Evolutionary conservation across 2,113 vertebrate species (phyloP).

Genomic region (Otocyon megalotis): DNA sequence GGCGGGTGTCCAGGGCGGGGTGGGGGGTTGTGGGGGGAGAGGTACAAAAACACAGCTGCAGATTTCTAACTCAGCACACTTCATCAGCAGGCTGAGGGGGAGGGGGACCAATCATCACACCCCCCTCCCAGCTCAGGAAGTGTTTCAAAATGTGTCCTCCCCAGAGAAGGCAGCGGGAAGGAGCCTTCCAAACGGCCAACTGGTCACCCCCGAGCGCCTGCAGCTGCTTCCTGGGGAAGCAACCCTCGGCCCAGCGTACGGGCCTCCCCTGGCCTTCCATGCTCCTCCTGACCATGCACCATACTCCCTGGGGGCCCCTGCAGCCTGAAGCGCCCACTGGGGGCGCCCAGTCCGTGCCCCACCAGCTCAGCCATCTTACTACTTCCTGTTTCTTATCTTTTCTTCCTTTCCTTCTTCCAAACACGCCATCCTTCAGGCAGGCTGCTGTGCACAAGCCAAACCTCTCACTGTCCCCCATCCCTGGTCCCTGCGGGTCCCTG

Average conservation of each 20-base stretch:
- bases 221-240: not conserved
- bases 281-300: not conserved
- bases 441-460: not conserved
- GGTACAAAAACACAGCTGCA: slow-evolving; percentile 49
- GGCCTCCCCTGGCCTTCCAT: not conserved
- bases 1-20: not conserved
- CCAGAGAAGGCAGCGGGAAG: slow-evolving; percentile 22
- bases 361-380: too few species aligned
- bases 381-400: too few species aligned
- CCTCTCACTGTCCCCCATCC: not conserved
- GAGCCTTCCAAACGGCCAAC: not conserved
- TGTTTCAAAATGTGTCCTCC: not conserved
- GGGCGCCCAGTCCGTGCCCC: not conserved
- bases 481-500: not conserved
- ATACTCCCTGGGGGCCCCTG: not conserved
- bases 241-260: not conserved
- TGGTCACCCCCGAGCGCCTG: not conserved
- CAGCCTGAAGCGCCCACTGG: not conserved
- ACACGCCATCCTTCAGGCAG: not conserved
- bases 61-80: slow-evolving; percentile 37
- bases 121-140: slow-evolving; percentile 22
- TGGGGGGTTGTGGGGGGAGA: not conserved
- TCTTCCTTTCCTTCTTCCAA: not conserved
- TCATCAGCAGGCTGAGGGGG: not conserved
- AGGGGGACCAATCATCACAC: not conserved